Percentiles rank a stretch among this genome's conserved stretches.
phyloP scores from a whole-genome alignment of 30 jellyfish, hydroid and myxozoan species.

The Turritopsis dohrnii region DNA sequence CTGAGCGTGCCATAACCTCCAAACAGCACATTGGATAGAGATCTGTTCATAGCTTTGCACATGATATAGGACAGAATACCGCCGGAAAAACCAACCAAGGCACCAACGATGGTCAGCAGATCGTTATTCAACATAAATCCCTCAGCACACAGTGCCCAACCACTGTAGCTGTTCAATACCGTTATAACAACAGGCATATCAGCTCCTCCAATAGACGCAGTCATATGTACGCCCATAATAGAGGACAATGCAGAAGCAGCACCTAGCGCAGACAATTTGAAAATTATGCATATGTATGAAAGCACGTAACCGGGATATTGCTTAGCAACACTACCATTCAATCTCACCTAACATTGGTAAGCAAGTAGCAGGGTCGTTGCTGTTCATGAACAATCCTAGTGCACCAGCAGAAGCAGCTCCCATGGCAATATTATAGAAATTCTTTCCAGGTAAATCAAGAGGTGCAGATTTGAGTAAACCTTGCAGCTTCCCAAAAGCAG shows the following conservation, averaged over 20 bases:
- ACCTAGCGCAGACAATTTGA: slow-evolving; percentile 26
- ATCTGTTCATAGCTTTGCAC: slow-evolving; percentile 97
- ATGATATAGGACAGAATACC: slow-evolving; percentile 88
- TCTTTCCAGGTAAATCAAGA: slow-evolving; percentile 80
- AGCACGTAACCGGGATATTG: not conserved
- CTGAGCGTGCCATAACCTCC: slow-evolving; percentile 94
- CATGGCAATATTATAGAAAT: slow-evolving; percentile 78
- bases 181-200: slow-evolving; percentile 99
- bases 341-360: slow-evolving; percentile 78
- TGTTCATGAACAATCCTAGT: slow-evolving; percentile 74
- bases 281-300: not conserved
- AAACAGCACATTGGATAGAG: slow-evolving; percentile 79
- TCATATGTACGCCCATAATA: slow-evolving; percentile 96
- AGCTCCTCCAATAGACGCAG: slow-evolving; percentile 99
- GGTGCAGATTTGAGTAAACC: slow-evolving; percentile 83
- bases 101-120: slow-evolving; percentile 88
- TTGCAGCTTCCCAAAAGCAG: slow-evolving; percentile 94
- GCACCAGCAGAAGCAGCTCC: slow-evolving; percentile 87
- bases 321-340: not conserved
- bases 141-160: slow-evolving; percentile 98
- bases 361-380: slow-evolving; percentile 63
- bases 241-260: slow-evolving; percentile 90
- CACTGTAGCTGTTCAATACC: slow-evolving; percentile 97
- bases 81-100: slow-evolving; percentile 96
- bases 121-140: slow-evolving; percentile 95